phyloP scores from a whole-genome alignment of 2,113 vertebrate genomes.

The Corythoichthys intestinalis region DNA sequence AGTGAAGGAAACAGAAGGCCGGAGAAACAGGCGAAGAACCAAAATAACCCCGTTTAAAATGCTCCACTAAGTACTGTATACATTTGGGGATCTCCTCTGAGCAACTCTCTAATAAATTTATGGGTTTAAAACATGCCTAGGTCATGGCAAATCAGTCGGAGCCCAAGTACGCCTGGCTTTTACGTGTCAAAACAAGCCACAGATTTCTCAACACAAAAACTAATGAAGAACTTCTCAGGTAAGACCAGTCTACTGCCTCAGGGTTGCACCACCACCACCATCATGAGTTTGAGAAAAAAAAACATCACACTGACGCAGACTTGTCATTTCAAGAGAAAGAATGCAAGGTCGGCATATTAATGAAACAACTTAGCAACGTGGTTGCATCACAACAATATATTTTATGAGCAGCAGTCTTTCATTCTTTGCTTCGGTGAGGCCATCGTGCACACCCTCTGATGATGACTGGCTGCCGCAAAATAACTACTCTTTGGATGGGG shows the following conservation, averaged over 20 bases:
- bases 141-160: not conserved
- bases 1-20: too few relatives aligned
- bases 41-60: not conserved
- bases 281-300: not conserved
- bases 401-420: not conserved
- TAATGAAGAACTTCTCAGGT: not conserved
- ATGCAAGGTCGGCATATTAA: slow-evolving; percentile 4
- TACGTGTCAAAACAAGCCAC: not conserved
- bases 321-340: slow-evolving; percentile 9
- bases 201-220: slow-evolving; percentile 1
- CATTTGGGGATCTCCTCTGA: not conserved
- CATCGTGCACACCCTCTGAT: not conserved
- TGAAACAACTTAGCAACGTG: not conserved
- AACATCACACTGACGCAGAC: not conserved
- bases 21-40: too few relatives aligned
- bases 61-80: not conserved
- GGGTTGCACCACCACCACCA: not conserved
- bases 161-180: not conserved
- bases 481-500: not conserved
- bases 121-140: not conserved
- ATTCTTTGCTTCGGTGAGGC: too few relatives aligned
- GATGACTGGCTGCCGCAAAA: not conserved
- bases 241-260: not conserved
- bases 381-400: not conserved
- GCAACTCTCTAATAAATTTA: not conserved